phyloP scores from a whole-genome alignment of 2,797 vertebrate species.

The Iguana delicatissima region DNA sequence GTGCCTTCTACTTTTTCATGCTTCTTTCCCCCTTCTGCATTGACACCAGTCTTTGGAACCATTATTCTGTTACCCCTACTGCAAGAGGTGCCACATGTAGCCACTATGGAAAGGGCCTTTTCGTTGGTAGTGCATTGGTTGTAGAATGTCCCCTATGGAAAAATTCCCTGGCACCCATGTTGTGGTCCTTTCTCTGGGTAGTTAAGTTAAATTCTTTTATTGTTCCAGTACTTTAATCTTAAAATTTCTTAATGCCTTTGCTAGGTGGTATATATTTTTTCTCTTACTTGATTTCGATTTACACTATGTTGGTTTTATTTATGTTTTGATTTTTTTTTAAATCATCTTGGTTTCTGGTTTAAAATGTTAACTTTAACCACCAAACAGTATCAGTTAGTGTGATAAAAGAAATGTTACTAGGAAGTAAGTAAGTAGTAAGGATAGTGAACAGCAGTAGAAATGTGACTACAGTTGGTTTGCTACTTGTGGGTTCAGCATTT shows the following conservation, averaged over 20 bases:
- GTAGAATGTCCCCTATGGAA: neutral
- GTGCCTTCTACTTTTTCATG: neutral
- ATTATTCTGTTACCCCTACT: neutral
- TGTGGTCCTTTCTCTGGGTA: neutral
- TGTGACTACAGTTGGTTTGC: neutral
- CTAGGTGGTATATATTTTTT: neutral
- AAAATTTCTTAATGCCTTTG: neutral
- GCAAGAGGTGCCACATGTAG: too few species aligned
- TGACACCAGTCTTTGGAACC: neutral
- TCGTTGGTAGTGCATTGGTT: neutral
- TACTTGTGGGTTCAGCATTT: too few species aligned
- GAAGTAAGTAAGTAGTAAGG: neutral
- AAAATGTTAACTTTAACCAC: neutral
- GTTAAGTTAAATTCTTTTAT: neutral
- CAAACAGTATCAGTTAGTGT: neutral
- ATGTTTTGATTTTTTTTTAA: neutral
- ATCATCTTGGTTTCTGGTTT: neutral
- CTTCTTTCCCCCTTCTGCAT: neutral
- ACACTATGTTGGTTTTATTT: neutral
- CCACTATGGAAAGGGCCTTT: neutral
- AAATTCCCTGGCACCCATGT: neutral
- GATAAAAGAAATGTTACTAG: neutral
- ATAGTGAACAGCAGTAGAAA: neutral
- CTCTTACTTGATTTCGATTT: neutral
- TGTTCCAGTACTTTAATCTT: neutral